Conservation (phyloP, 2,797 vertebrate species). For the Cetoscarus ocellatus region DNA sequence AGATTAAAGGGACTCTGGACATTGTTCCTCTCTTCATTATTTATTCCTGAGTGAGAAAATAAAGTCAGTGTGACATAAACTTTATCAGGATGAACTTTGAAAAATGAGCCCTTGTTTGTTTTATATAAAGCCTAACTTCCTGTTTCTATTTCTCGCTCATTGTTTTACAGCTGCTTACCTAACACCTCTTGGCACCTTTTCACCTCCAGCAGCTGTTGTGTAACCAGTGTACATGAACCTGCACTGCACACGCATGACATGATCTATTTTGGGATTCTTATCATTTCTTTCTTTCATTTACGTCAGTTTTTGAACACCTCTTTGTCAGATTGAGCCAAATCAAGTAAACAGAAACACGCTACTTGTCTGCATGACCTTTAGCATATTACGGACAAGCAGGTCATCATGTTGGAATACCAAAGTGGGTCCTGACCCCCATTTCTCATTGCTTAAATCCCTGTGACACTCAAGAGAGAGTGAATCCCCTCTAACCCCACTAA, state of each 20-base stretch:
- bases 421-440: constrained; percentile 41
- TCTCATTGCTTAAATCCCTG: constrained; percentile 52
- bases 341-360: background rate
- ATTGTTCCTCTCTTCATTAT: constrained; percentile 20
- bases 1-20: constrained; percentile 36
- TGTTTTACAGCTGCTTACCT: constrained; percentile 64
- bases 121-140: constrained; percentile 61
- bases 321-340: constrained; percentile 8
- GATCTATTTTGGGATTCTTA: constrained; percentile 9
- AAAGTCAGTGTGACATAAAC: constrained; percentile 27
- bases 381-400: constrained; percentile 13
- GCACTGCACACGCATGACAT: background rate
- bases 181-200: constrained; percentile 59
- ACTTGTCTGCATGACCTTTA: constrained; percentile 15
- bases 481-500: background rate
- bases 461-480: constrained; percentile 22
- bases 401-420: constrained; percentile 23
- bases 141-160: constrained; percentile 59
- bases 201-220: constrained; percentile 38
- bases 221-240: constrained; percentile 30
- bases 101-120: constrained; percentile 3
- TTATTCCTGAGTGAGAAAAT: constrained; percentile 13
- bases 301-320: too few species aligned
- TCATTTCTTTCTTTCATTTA: constrained; percentile 9
- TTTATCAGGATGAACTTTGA: constrained; percentile 19